Evolutionary conservation across 1,140 invertebrate species (phyloP).

Genomic region (Hypsibius dujardini): DNA sequence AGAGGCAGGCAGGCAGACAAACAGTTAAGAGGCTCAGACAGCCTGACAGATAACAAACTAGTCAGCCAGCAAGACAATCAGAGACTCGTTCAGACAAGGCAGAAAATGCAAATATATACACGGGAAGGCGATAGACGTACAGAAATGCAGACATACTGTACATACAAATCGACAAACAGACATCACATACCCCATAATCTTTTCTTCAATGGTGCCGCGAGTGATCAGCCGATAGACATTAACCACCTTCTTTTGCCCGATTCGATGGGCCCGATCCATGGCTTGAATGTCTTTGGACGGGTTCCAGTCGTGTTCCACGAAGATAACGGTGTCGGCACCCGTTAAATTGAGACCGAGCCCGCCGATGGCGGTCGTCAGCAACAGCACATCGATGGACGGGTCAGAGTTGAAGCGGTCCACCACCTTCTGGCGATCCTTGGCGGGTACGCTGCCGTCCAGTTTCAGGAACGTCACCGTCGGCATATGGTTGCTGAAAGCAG

Average conservation of each 20-base stretch:
- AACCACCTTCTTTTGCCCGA: constrained; percentile 94
- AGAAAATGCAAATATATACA: too few species aligned
- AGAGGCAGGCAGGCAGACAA: too few species aligned
- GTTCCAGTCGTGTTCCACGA: constrained; percentile 99
- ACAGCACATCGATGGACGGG: constrained; percentile 81
- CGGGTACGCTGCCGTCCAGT: constrained; percentile 79
- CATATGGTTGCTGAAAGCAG: constrained; percentile 54
- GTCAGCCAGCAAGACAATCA: too few species aligned
- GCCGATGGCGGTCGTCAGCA: constrained; percentile 89
- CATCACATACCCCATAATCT: constrained; percentile 88
- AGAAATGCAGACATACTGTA: too few species aligned
- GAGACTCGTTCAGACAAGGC: too few species aligned
- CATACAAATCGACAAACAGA: too few species aligned
- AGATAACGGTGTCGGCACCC: constrained; percentile 96
- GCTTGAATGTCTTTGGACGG: constrained; percentile 97
- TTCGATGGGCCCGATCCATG: constrained; percentile 96
- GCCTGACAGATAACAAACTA: too few species aligned
- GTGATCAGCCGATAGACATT: constrained; percentile 96
- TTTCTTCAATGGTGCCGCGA: constrained; percentile 82
- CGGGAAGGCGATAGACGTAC: too few species aligned
- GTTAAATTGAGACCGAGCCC: constrained; percentile 92
- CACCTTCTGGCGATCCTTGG: constrained; percentile 61
- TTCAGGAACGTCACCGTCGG: constrained; percentile 73
- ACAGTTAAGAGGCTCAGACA: too few species aligned
- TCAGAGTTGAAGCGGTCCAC: constrained; percentile 88